A percentile compares a stretch with the other conserved stretches of the same genome.
Conservation (phyloP, 2,888 invertebrate genomes). For the Tortrix viridana region DNA sequence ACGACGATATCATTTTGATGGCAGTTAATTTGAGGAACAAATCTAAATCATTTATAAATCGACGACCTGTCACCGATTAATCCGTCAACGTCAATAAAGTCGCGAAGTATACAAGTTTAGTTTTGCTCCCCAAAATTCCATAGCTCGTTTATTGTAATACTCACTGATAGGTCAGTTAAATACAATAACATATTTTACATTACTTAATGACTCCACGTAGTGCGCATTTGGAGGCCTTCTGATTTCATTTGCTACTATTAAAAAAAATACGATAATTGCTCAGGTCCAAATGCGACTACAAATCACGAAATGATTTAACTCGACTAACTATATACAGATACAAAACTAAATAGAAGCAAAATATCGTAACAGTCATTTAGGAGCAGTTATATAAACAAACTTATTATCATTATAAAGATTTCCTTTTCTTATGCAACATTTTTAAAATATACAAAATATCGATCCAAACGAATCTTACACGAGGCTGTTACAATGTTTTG, state of each 20-base stretch:
- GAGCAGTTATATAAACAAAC: constrained; percentile 38
- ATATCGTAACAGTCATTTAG: constrained; percentile 48
- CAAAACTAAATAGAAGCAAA: constrained; percentile 48
- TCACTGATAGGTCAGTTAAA: constrained; percentile 54
- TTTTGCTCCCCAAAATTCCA: constrained; percentile 74
- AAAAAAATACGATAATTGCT: constrained; percentile 47
- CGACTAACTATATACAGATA: constrained; percentile 50
- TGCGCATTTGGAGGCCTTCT: constrained; percentile 57
- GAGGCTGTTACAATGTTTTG: constrained; percentile 49
- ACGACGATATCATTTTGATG: constrained; percentile 50
- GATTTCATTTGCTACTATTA: constrained; percentile 46
- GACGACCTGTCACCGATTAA: constrained; percentile 52
- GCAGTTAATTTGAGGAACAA: constrained; percentile 73
- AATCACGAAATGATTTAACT: constrained; percentile 42
- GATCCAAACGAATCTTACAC: constrained; percentile 32
- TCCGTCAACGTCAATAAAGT: constrained; percentile 54
- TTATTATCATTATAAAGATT: constrained; percentile 32
- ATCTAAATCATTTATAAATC: constrained; percentile 62
- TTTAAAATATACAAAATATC: constrained; percentile 43
- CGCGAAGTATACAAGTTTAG: constrained; percentile 57
- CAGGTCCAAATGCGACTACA: constrained; percentile 58
- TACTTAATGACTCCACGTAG: constrained; percentile 58
- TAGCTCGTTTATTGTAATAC: constrained; percentile 64
- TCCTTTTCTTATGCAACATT: constrained; percentile 31
- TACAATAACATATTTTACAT: constrained; percentile 58